A percentile compares a stretch with the other conserved stretches of the same genome.
Evolutionary conservation across 2,113 vertebrate genomes (phyloP).

Genomic region (Rhinogobius similis): DNA sequence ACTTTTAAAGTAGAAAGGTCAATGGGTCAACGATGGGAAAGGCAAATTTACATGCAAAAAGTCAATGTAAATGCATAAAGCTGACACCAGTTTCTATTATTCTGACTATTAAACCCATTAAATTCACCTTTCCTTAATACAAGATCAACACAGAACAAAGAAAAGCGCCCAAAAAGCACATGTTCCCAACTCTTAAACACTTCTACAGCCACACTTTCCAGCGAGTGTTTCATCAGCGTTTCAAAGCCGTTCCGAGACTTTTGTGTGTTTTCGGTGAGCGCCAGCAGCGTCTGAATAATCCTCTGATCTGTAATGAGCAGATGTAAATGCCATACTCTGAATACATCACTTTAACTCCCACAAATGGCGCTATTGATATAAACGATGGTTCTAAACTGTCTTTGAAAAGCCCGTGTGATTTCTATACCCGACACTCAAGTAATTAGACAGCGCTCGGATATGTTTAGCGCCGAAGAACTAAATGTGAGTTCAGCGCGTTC

Average conservation of each 20-base stretch:
- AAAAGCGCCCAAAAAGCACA: neutral
- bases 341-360: conserved; percentile 21
- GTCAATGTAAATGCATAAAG: no score
- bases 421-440: neutral
- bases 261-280: no score
- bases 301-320: conserved; percentile 55
- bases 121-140: neutral
- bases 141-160: conserved; percentile 2
- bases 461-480: neutral
- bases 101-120: no score
- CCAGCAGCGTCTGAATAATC: conserved; percentile 61
- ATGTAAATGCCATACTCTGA: no score
- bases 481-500: neutral
- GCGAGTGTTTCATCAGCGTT: conserved; percentile 34
- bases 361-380: no score
- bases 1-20: no score
- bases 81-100: no score
- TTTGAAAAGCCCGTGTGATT: conserved; percentile 7
- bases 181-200: neutral
- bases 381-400: conserved; percentile 6
- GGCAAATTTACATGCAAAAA: no score
- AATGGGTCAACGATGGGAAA: no score
- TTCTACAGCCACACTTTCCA: neutral
- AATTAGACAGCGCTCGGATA: neutral
- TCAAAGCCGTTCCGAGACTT: no score